Conservation (phyloP, 2,113 vertebrate species). For the Galemys pyrenaicus region DNA sequence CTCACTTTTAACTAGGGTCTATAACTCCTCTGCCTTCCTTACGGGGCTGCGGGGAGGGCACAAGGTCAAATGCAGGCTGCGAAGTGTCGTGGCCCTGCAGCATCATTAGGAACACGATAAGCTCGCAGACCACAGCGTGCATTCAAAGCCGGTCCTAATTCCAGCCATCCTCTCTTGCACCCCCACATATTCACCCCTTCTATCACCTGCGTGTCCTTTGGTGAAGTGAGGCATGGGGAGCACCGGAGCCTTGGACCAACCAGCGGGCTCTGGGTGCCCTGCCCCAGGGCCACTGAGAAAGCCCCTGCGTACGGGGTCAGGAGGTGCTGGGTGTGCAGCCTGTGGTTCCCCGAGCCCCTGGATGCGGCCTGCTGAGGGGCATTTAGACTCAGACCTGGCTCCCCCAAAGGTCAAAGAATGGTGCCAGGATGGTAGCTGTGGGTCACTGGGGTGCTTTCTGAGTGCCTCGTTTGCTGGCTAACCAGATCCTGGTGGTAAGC, state of each 20-base stretch:
- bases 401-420: not conserved
- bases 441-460: not conserved
- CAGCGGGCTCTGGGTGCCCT: not conserved
- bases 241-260: not conserved
- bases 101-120: not conserved
- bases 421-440: fast-evolving
- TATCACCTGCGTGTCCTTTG: not conserved
- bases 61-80: not conserved
- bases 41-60: not conserved
- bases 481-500: not conserved
- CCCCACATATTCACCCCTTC: not conserved
- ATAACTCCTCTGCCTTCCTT: not conserved
- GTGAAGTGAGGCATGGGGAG: not conserved
- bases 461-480: not conserved
- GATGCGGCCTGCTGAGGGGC: not conserved
- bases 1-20: not conserved
- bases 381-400: not conserved
- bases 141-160: not conserved
- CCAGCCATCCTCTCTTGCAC: not conserved
- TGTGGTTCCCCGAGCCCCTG: not conserved
- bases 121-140: no score
- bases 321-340: no score
- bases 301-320: not conserved
- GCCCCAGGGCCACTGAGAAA: not conserved
- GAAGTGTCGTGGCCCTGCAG: not conserved